Percentiles rank a stretch among this genome's conserved stretches.
phyloP scores from a whole-genome alignment of 2,888 invertebrate species.

The Noctuana brunneofusca region DNA sequence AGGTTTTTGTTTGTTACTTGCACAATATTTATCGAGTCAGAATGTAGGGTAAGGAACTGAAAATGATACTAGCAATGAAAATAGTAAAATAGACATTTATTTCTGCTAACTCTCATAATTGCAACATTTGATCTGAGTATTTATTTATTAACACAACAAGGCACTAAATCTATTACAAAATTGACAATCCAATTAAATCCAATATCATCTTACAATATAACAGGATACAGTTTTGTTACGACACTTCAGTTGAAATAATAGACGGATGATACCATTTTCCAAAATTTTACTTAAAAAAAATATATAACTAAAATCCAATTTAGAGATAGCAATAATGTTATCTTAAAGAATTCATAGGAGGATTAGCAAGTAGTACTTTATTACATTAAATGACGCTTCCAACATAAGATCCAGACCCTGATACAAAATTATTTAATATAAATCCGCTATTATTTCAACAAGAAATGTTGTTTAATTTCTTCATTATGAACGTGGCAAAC shows the following conservation, averaged over 20 bases:
- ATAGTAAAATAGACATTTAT: slow-evolving; percentile 83
- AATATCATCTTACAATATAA: slow-evolving; percentile 30
- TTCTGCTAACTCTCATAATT: slow-evolving; percentile 74
- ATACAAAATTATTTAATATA: neutral
- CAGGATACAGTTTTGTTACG: slow-evolving; percentile 12
- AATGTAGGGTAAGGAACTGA: neutral
- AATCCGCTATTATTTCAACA: slow-evolving; percentile 12
- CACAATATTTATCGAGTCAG: no score
- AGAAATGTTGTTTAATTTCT: neutral
- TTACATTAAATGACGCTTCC: no score
- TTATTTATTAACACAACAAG: slow-evolving; percentile 74
- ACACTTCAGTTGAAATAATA: neutral
- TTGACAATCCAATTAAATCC: slow-evolving; percentile 34
- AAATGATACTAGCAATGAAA: slow-evolving; percentile 79
- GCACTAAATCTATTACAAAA: slow-evolving; percentile 51
- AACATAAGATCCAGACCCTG: no score
- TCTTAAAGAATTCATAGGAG: no score
- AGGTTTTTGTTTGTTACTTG: no score
- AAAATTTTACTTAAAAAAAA: no score
- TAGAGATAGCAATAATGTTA: no score
- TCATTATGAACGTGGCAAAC: slow-evolving; percentile 9
- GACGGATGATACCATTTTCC: no score
- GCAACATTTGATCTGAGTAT: slow-evolving; percentile 75
- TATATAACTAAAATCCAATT: no score
- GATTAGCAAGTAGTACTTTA: no score